Conservation (phyloP, 1,140 invertebrate genomes). For the Drosophila nannoptera region DNA sequence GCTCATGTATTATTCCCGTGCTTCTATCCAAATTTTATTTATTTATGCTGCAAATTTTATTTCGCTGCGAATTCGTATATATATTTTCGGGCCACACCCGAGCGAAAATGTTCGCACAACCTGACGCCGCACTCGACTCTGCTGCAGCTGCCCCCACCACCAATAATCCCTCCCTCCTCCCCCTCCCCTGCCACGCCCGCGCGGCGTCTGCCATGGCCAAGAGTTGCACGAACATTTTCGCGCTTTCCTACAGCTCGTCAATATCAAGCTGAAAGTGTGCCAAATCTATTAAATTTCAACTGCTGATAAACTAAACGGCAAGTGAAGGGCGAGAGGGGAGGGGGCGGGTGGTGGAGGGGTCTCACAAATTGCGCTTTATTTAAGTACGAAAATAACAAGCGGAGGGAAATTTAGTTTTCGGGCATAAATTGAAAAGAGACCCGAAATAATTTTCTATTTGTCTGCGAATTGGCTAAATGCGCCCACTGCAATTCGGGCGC, state of each 20-base stretch:
- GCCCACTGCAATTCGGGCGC: constrained; percentile 50
- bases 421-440: constrained; percentile 65
- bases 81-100: background rate
- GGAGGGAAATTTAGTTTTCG: constrained; percentile 15
- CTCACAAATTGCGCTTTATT: constrained; percentile 71
- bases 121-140: too few species aligned
- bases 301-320: constrained; percentile 62
- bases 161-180: too few species aligned
- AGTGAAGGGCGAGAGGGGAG: constrained; percentile 5
- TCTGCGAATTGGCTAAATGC: constrained; percentile 57
- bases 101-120: too few species aligned
- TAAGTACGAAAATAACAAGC: constrained; percentile 74
- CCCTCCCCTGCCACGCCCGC: too few species aligned
- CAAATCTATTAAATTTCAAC: constrained; percentile 77
- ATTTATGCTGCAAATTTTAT: constrained; percentile 55
- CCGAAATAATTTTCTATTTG: constrained; percentile 48
- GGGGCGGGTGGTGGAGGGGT: constrained; percentile 9
- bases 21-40: constrained; percentile 46
- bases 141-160: too few species aligned
- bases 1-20: constrained; percentile 9
- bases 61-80: background rate
- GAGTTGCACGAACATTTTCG: constrained; percentile 54
- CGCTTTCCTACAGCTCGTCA: constrained; percentile 27
- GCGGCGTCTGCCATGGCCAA: too few species aligned
- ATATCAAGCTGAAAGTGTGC: constrained; percentile 67